Base-by-base conservation (phyloP, 2,888 invertebrate species). In the Dicranocentrus wangi region DNA sequence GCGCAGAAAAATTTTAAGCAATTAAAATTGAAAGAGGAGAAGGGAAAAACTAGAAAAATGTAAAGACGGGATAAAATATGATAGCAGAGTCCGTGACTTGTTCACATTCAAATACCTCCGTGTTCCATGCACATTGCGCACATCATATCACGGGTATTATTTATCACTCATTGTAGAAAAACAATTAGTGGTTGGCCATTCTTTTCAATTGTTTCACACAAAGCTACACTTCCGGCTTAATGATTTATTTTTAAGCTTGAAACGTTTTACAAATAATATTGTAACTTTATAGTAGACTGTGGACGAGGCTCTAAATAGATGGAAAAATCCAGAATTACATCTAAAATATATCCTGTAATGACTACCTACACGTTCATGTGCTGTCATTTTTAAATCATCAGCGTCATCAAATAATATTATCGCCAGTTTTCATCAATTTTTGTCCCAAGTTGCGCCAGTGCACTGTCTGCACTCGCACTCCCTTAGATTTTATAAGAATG, bases 341-440 rank as follows among this genome's bases (percentile, higher is more conserved):
- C 39, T 13, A 39, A 13, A 39, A 39, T 47, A n/a, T 47, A 47
- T 10, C 7, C 10, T 7, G 47, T n/a, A 47, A n/a, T 47, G 15
- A 7, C n/a, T n/a, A 47, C 47, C 10, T 47, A 47, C 13, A 47
- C 32, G 32, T 32, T 10, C 10, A 47, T 39, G 47, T 25, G 55
- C 32, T 47, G 66, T 66, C 66, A 47, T 51, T 47, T 43, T 27
- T 47, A 42, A 42, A 51, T 66, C 43, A 66, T 66, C 66, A 27
- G 27, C 51, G 66, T 51, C 70, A 58, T 13, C 58, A 17, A n/a
- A n/a, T 58, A 53, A 58, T 70, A n/a, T 42, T n/a, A 47, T 47
- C 47, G 15, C 2, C 47, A 15, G 47, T 10, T 47, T n/a, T 47
- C 10, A 47, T 47, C 47, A 47, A 47, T 10, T 5, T 39, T 47